These are phyloP conservation scores for Gobio gobio DNA, from an alignment of 2,113 vertebrate genomes.

Conservation along the genomic window DNA sequence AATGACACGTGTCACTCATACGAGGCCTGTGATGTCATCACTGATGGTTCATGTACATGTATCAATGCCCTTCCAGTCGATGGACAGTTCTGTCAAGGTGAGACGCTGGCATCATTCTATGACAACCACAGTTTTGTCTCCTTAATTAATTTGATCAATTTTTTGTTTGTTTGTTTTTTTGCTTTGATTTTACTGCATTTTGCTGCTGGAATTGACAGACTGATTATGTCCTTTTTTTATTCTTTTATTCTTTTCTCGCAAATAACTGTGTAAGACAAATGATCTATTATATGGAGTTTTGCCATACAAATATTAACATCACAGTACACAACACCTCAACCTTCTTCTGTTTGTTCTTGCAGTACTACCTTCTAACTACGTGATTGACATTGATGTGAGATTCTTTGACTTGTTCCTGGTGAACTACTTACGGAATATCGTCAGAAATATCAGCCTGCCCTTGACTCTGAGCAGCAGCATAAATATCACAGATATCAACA, in stretches of 20 bases:
- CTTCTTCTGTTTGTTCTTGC: slow-evolving; percentile 9
- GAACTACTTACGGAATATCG: not conserved
- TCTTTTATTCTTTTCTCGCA: no score
- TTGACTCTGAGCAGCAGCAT: slow-evolving; percentile 11
- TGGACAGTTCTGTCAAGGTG: slow-evolving; percentile 31
- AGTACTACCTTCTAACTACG: not conserved
- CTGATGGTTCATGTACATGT: no score
- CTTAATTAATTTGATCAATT: no score
- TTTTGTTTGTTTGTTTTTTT: no score
- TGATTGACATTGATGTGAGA: slow-evolving; percentile 34
- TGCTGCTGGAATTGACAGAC: not conserved
- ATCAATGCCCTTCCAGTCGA: slow-evolving; percentile 21
- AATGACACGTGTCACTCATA: no score
- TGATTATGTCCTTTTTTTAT: not conserved
- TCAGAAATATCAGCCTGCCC: slow-evolving; percentile 13
- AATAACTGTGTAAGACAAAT: not conserved
- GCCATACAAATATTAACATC: no score
- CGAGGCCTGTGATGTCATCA: no score
- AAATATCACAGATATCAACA: slow-evolving; percentile 25
- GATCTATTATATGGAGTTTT: not conserved
- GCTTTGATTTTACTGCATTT: not conserved
- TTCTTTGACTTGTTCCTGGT: slow-evolving; percentile 17
- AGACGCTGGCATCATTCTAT: not conserved
- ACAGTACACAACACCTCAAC: no score
- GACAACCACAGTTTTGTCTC: not conserved